Evolutionary conservation across 2,888 invertebrate species (phyloP), one percentile per base, ranked within the genome.

Genomic region (Eumerus sabulonum): DNA sequence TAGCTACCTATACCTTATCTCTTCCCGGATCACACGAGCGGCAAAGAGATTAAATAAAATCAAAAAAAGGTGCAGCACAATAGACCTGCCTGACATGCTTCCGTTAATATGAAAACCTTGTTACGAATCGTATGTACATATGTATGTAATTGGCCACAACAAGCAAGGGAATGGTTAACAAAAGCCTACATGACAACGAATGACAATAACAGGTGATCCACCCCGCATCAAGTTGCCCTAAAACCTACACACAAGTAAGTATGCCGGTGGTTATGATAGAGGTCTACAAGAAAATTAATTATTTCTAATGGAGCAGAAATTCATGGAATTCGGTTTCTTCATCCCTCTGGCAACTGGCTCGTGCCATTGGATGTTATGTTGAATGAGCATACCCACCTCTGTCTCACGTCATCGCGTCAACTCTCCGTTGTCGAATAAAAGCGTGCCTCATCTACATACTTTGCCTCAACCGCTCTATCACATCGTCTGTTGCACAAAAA

Each of bases 221-320:
- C n/a, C 66, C 66, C 67, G 51, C 57, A 57, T 64, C 66, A 67
- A 47, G n/a, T 56, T 13, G 40, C 11, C 19, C 27, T 27, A 4
- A 27, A 47, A 12, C 51, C 35, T 12, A 47, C 13, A 45, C 27
- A 53, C 14, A 18, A 38, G n/a, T 59, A 63, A 64, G 70, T 66
- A 76, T 16, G 12, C 1, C 18, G 38, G 27, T 27, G 27, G 7
- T 27, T 27, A 27, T 7, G 27, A 27, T 27, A 27, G 3, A 9
- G 12, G 42, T 56, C 45, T 53, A 64, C 67, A 68, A 53, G 67
- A 63, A 68, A 74, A 79, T 74, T 79, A 79, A 74, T 79, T 79
- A 68, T 79, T 63, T 79, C 63, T 67, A 74, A 79, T 72, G 63
- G 63, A 63, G 62, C 67, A 67, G 47, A 62, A 63, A 54, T 63